Percentiles rank a stretch among this genome's conserved stretches.
Evolutionary conservation across 1,140 invertebrate species (phyloP).

Genomic region (Coptotermes formosanus): DNA sequence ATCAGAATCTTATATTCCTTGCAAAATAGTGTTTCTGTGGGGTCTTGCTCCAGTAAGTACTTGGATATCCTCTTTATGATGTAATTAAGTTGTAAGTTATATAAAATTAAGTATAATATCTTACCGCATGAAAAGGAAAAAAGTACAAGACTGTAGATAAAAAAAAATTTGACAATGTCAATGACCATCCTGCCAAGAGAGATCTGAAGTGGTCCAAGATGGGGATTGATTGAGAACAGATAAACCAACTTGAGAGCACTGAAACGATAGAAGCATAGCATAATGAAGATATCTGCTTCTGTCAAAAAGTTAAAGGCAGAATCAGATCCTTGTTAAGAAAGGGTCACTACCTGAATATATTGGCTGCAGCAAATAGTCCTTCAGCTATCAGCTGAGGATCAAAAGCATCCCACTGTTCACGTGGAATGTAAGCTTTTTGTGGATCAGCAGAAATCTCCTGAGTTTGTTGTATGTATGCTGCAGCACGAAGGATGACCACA

Average conservation of each 20-base stretch:
- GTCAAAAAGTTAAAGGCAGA: not conserved
- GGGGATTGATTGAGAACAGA: constrained; percentile 88
- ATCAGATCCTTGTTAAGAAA: not conserved
- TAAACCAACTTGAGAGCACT: constrained; percentile 85
- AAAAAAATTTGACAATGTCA: constrained; percentile 86
- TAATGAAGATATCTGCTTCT: not conserved
- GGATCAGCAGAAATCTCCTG: constrained; percentile 64
- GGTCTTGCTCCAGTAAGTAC: too few species aligned
- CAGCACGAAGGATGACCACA: constrained; percentile 71
- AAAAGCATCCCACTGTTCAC: constrained; percentile 88
- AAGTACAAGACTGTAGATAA: constrained; percentile 78
- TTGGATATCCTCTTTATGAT: too few species aligned
- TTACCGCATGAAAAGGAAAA: constrained; percentile 81
- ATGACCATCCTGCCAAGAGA: constrained; percentile 82
- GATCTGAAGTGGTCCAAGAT: constrained; percentile 83
- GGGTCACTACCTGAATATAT: constrained; percentile 72
- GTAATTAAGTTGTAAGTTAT: not conserved
- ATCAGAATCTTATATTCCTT: too few species aligned
- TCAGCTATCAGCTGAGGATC: constrained; percentile 94
- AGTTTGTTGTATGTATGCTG: constrained; percentile 74
- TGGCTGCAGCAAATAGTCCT: constrained; percentile 91
- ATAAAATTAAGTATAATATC: constrained; percentile 32
- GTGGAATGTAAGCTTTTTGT: constrained; percentile 66
- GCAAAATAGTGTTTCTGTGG: too few species aligned
- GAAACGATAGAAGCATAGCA: constrained; percentile 42